A percentile compares a stretch with the other conserved stretches of the same genome.
These are phyloP conservation scores for Protonemura montana DNA, from an alignment of 2,888 invertebrate genomes.

Conservation along the genomic window DNA sequence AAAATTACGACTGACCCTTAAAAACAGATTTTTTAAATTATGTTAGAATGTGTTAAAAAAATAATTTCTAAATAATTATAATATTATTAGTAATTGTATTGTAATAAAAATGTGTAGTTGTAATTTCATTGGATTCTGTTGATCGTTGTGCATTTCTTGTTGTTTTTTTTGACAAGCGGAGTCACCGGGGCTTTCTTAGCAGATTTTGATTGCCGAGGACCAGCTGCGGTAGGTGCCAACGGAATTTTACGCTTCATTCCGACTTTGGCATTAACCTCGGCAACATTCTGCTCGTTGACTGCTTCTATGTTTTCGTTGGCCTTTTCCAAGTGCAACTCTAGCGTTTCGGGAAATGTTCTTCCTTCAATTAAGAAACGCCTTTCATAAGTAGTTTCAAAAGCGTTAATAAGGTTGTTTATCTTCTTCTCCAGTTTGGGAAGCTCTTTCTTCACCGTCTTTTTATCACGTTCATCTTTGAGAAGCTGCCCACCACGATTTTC, in stretches of 20 bases:
- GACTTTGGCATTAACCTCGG: background rate
- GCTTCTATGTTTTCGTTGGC: background rate
- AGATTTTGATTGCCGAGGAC: background rate
- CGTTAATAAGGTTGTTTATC: background rate
- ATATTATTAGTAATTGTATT: too few relatives aligned
- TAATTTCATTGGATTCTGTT: background rate
- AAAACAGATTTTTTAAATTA: too few relatives aligned
- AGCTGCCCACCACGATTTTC: conserved; percentile 61
- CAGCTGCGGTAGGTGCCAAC: background rate
- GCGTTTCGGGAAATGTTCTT: background rate
- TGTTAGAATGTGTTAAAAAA: too few relatives aligned
- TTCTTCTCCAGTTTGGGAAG: conserved; percentile 1
- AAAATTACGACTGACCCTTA: too few relatives aligned
- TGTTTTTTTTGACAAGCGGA: background rate
- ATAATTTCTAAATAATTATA: too few relatives aligned
- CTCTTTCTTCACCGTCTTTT: conserved; percentile 57
- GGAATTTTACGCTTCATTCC: background rate
- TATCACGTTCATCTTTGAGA: conserved; percentile 60
- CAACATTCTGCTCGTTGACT: background rate
- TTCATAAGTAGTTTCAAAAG: background rate
- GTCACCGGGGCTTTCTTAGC: background rate
- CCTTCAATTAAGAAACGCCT: background rate
- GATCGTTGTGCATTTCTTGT: background rate
- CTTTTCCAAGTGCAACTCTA: background rate
- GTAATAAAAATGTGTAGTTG: too few relatives aligned